phyloP scores from a whole-genome alignment of 2,888 invertebrate genomes.

The Villa cingulata region DNA sequence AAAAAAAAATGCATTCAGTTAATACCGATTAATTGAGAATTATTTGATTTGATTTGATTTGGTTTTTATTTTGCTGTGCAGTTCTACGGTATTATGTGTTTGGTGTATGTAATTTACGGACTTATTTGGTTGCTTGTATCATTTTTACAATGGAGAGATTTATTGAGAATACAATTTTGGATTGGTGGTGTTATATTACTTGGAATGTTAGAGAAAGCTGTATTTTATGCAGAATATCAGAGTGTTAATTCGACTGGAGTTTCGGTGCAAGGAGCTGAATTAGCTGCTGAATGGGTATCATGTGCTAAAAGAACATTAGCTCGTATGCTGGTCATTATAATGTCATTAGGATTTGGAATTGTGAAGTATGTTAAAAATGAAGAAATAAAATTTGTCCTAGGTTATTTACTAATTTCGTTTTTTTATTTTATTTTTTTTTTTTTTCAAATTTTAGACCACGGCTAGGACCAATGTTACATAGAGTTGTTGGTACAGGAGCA shows the following conservation, averaged over 20 bases:
- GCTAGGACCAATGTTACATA: constrained; percentile 74
- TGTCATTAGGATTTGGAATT: constrained; percentile 89
- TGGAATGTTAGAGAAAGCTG: constrained; percentile 77
- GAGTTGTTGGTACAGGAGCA: constrained; percentile 70
- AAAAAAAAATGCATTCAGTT: too few relatives aligned
- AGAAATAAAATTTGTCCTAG: neutral
- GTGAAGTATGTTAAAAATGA: constrained; percentile 56
- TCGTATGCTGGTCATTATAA: constrained; percentile 86
- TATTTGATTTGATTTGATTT: neutral
- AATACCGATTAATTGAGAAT: neutral
- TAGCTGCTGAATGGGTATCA: constrained; percentile 82
- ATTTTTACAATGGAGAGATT: constrained; percentile 77
- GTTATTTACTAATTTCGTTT: neutral
- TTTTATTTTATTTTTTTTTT: constrained; percentile 4
- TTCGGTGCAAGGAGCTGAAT: constrained; percentile 54
- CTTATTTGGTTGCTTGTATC: constrained; percentile 71
- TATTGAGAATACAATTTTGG: constrained; percentile 90
- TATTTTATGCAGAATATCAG: constrained; percentile 81
- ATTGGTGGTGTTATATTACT: constrained; percentile 82
- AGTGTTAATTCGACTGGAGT: constrained; percentile 56
- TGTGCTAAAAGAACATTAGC: constrained; percentile 83
- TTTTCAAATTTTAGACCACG: constrained; percentile 50
- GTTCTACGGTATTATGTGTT: constrained; percentile 86
- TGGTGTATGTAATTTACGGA: constrained; percentile 71
- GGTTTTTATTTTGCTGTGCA: constrained; percentile 28